Evolutionary conservation across 2,888 invertebrate species (phyloP).

Genomic region (Mongoloraphidia duomilia): DNA sequence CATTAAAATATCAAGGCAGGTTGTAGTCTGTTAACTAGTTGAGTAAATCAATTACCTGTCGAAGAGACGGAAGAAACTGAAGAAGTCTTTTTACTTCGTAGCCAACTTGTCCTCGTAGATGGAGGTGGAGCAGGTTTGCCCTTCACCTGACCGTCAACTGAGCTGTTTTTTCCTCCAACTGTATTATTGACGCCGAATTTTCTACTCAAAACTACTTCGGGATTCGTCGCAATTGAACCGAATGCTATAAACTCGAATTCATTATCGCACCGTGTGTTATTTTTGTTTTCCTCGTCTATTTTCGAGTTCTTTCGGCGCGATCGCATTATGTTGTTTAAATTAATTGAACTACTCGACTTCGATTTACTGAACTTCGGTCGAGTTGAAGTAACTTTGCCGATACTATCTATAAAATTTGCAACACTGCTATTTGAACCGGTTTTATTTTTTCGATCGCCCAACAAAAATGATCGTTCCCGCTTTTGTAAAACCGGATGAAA

Average conservation of each 20-base stretch:
- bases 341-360: constrained; percentile 31
- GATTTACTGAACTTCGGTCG: constrained; percentile 27
- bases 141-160: no score
- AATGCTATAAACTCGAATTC: constrained; percentile 30
- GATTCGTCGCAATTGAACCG: constrained; percentile 15
- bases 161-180: no score
- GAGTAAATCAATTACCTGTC: no score
- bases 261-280: constrained; percentile 24
- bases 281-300: constrained; percentile 22
- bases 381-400: constrained; percentile 1
- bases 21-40: no score
- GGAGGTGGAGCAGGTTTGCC: no score
- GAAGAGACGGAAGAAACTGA: no score
- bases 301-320: constrained; percentile 24
- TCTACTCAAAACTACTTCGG: constrained; percentile 11
- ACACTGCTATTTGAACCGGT: constrained; percentile 18
- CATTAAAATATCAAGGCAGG: no score
- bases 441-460: constrained; percentile 7
- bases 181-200: constrained; percentile 17
- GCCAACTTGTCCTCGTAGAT: no score
- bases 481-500: background rate
- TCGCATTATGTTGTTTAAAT: constrained; percentile 27
- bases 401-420: constrained; percentile 15
- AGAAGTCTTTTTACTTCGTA: no score
- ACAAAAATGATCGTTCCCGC: background rate